Conservation (phyloP, 2,888 invertebrate genomes). For the Ypsolopha scabrella region DNA sequence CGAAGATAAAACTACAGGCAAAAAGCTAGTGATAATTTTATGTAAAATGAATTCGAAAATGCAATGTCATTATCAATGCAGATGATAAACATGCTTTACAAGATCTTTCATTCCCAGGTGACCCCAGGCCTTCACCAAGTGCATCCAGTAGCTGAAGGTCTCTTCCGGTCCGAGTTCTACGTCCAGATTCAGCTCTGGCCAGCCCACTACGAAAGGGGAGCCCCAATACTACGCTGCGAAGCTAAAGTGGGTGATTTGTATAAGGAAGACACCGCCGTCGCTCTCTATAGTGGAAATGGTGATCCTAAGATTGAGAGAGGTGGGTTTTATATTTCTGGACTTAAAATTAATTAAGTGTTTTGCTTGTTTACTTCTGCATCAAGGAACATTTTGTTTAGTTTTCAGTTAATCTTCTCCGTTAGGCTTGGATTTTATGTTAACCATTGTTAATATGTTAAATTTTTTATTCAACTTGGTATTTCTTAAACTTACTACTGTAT, state of each 20-base stretch:
- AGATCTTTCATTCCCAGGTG: slow-evolving; percentile 29
- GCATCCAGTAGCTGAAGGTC: slow-evolving; percentile 55
- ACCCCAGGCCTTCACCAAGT: slow-evolving; percentile 54
- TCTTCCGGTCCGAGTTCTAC: slow-evolving; percentile 71
- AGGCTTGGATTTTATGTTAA: no score
- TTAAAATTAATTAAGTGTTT: not conserved
- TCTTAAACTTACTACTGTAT: no score
- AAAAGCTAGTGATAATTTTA: no score
- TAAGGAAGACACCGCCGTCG: slow-evolving; percentile 69
- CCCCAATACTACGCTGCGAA: slow-evolving; percentile 75
- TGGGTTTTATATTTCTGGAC: slow-evolving; percentile 25
- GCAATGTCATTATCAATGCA: no score
- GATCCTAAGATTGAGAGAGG: slow-evolving; percentile 81
- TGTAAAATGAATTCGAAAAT: no score
- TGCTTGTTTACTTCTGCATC: no score
- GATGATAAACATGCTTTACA: no score
- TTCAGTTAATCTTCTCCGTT: no score
- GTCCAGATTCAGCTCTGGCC: slow-evolving; percentile 72
- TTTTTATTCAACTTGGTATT: no score
- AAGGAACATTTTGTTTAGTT: no score
- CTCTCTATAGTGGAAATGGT: slow-evolving; percentile 73
- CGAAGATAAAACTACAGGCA: no score
- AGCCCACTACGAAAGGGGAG: slow-evolving; percentile 74
- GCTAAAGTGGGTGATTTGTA: slow-evolving; percentile 75
- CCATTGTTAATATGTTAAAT: no score